Evolutionary conservation across 2,113 vertebrate genomes (phyloP).

Genomic region (Pungitius pungitius): DNA sequence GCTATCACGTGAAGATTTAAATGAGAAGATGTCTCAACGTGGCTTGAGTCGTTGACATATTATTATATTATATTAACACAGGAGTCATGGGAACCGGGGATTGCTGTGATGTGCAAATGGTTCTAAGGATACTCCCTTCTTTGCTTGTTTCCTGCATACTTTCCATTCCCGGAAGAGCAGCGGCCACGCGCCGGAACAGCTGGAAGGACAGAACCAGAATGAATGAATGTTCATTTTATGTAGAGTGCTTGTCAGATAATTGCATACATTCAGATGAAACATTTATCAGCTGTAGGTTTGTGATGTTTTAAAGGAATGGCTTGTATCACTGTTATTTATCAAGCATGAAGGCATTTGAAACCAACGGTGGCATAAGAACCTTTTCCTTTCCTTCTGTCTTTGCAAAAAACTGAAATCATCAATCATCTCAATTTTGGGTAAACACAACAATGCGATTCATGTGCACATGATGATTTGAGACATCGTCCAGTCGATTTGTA

Average conservation of each 20-base stretch:
- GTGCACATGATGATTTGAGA: background rate
- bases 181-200: conserved; percentile 91
- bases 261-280: background rate
- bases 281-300: background rate
- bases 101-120: conserved; percentile 6
- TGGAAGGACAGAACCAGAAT: conserved; percentile 57
- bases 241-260: background rate
- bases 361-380: background rate
- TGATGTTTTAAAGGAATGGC: background rate
- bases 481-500: background rate
- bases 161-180: conserved; percentile 92
- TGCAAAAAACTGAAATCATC: background rate
- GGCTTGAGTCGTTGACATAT: background rate
- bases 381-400: background rate
- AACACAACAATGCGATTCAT: background rate
- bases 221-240: background rate
- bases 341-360: background rate
- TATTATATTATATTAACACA: background rate
- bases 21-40: conserved; percentile 1
- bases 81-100: background rate
- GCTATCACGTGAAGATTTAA: conserved; percentile 1
- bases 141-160: conserved; percentile 91
- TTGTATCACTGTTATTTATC: background rate
- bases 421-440: background rate
- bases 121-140: conserved; percentile 94